Evolutionary conservation across 2,888 invertebrate species (phyloP), one percentile per base, ranked within the genome.

Genomic region (Mechanitis mazaeus): DNA sequence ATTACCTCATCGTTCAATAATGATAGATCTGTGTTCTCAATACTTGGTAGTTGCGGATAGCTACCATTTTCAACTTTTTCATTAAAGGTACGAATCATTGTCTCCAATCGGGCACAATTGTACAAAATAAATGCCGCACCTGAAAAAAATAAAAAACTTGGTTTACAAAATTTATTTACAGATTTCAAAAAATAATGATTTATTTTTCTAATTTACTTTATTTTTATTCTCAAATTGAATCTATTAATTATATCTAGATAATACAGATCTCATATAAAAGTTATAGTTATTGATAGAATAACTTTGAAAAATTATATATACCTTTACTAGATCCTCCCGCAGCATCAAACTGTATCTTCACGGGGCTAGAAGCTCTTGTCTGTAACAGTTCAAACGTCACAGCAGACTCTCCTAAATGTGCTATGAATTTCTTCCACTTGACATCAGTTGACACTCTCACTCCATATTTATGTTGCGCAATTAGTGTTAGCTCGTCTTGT

Each of bases 81-180:
- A 66, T 92, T 83, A 76, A 93, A 95, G 65, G 92, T 92, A 69
- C 91, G 90, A 62, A 94, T 84, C 58, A 95, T 90, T 1, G 93
- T 92, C 71, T 93, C 91, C 58, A 96, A 76, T 67, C 96, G 91
- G 0, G 94, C 95, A 76, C 93, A 93, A 76, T 96, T 96, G 79
- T 96, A 96, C 38, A 96, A 84, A 62, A 95, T 91, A 79, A 95
- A 96, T 35, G 94, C 87, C 45, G 94, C 93, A 58, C 94, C 95
- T 95, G 79, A 45, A 84, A 84, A 54, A 68, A 61, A 33, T 35
- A 35, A 11, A 33, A 1, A 54, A 28, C 50, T 42, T 45, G 31
- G 7, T 50, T 50, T 9, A 3, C 7, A 1, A 50, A 50, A 31
- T 31, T 50, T 31, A 3, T 31, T 3, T 9, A 7, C 9, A 4